phyloP scores from a whole-genome alignment of 2,113 vertebrate species.

The Cyphomyrus discorhynchus region DNA sequence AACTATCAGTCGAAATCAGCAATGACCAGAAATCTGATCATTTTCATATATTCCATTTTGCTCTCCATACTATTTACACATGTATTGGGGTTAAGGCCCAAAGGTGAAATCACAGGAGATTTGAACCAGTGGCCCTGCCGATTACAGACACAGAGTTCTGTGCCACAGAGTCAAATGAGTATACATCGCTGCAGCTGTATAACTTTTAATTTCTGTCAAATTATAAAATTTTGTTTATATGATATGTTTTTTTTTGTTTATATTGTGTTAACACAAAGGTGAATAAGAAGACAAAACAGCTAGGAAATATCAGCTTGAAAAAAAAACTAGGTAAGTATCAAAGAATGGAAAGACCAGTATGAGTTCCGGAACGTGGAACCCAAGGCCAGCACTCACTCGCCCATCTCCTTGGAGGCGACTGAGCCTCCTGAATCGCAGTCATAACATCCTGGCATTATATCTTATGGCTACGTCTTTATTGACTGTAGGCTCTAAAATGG shows the following conservation, averaged over 20 bases:
- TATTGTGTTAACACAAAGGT: neutral
- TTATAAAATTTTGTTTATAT: neutral
- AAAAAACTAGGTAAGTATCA: neutral
- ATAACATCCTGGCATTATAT: neutral
- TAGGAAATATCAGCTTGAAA: neutral
- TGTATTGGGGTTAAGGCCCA: neutral
- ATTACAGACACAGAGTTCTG: neutral
- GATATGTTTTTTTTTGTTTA: neutral
- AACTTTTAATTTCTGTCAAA: neutral
- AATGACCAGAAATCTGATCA: neutral
- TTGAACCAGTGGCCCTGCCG: neutral
- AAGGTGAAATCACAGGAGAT: neutral
- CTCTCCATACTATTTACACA: neutral
- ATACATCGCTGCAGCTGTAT: neutral
- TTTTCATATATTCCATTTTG: neutral
- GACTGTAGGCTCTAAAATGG: neutral
- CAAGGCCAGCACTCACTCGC: neutral
- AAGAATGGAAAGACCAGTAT: neutral
- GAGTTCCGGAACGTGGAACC: neutral
- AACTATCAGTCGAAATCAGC: neutral
- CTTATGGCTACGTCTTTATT: neutral
- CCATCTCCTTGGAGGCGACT: neutral
- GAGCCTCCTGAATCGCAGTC: neutral
- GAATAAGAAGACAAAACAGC: neutral
- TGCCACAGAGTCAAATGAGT: neutral